These are phyloP conservation scores for Nilaparvata lugens DNA, from an alignment of 1,140 invertebrate genomes.

Conservation along the genomic window DNA sequence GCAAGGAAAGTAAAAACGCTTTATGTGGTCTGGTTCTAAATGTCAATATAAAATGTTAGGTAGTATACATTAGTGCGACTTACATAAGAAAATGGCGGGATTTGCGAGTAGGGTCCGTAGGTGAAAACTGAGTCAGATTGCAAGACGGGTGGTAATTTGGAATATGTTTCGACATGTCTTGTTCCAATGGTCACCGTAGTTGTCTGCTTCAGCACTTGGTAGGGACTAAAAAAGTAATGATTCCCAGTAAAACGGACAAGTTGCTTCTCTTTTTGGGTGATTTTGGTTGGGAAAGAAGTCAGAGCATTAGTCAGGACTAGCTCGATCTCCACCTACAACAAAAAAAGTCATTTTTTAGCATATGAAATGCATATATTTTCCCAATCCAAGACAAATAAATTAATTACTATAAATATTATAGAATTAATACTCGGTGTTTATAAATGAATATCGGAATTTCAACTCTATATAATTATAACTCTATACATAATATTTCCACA, in stretches of 20 bases:
- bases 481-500: background rate
- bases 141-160: slow-evolving; percentile 74
- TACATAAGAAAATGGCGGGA: slow-evolving; percentile 41
- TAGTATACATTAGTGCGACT: too few relatives aligned
- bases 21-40: too few relatives aligned
- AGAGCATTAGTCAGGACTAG: slow-evolving; percentile 65
- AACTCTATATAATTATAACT: background rate
- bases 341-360: slow-evolving; percentile 18
- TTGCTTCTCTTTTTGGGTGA: slow-evolving; percentile 89
- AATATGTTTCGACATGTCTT: slow-evolving; percentile 74
- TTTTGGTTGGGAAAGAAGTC: slow-evolving; percentile 72
- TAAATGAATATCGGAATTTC: background rate
- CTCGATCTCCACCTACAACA: slow-evolving; percentile 51
- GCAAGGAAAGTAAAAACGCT: too few relatives aligned
- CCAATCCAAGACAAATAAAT: background rate
- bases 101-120: slow-evolving; percentile 82
- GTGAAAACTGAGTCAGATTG: slow-evolving; percentile 67
- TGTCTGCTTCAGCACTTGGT: slow-evolving; percentile 66
- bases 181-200: slow-evolving; percentile 70
- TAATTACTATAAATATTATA: background rate
- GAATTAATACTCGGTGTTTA: background rate
- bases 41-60: too few relatives aligned
- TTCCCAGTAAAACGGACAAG: slow-evolving; percentile 79
- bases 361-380: background rate
- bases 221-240: slow-evolving; percentile 76